Evolutionary conservation across 2,797 vertebrate species (phyloP), one percentile per base, ranked within the genome.

Genomic region (Capromys pilorides): DNA sequence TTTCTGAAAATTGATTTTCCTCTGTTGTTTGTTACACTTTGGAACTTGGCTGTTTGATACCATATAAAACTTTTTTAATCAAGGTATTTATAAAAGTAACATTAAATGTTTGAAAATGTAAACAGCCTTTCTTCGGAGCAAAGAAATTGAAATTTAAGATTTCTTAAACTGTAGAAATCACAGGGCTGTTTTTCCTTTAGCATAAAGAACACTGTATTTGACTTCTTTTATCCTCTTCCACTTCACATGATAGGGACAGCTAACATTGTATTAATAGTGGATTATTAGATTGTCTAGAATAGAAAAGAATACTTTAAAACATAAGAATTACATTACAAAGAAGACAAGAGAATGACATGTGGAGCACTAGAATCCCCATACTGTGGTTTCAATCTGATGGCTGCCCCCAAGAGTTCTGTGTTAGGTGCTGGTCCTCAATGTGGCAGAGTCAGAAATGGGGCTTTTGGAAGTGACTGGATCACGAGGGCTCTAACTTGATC

Each of bases 51-150:
- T 96, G 77, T 80, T 88, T 62, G 19, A 26, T 67, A 75, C n/a
- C 57, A 88, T 59, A 39, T 41, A 80, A 80, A 80, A 39, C 26
- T 80, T 89, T 88, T n/a, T 89, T 86, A 61, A 61, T 88, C 59
- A 80, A 67, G 85, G 7, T 33, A 49, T 79, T 86, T 77, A 61
- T 64, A 51, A 62, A 82, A 92, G 31, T 78, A 64, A 28, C 36
- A 75, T 10, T 84, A 59, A 91, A 3, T 73, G 90, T 92, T 90
- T 73, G 57, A 94, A 92, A 86, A 86, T 59, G 66, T 89, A 71
- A 88, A 90, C 33, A 61, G 31, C 7, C 26, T 75, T 90, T 87
- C 28, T 66, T 88, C 69, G 5, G 80, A 78, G 33, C 62, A 85
- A 89, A 77, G 36, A 81, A 67, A 88, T 84, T 84, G 45, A n/a